phyloP scores from a whole-genome alignment of 2,888 invertebrate genomes.

The Trimorus sp. region DNA sequence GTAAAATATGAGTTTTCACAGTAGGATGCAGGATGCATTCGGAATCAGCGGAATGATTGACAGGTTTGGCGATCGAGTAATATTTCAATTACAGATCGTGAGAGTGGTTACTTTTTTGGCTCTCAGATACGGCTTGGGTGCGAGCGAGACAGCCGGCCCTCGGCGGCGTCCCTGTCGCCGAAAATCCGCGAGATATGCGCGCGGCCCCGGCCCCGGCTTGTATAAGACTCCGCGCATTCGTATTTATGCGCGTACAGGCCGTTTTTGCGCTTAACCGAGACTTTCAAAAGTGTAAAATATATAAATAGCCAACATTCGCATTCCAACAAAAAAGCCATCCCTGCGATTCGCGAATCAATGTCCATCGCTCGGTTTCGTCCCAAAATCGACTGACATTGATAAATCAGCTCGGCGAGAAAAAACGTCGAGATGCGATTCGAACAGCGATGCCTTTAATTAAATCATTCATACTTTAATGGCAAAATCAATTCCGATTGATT shows the following conservation, averaged over 20 bases:
- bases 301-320: constrained; percentile 55
- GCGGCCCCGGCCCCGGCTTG: constrained; percentile 15
- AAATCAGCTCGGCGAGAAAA: constrained; percentile 21
- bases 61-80: constrained; percentile 66
- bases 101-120: constrained; percentile 68
- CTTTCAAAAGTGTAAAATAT: constrained; percentile 59
- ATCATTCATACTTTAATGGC: constrained; percentile 41
- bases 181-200: constrained; percentile 22
- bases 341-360: constrained; percentile 46
- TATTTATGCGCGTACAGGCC: constrained; percentile 26
- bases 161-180: constrained; percentile 27
- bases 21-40: constrained; percentile 59
- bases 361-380: constrained; percentile 19
- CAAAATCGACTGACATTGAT: constrained; percentile 41
- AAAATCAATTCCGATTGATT: constrained; percentile 25
- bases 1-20: constrained; percentile 61
- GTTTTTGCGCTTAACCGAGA: constrained; percentile 56
- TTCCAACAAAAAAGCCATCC: constrained; percentile 35
- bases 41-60: constrained; percentile 57
- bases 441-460: constrained; percentile 32
- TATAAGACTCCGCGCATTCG: constrained; percentile 12
- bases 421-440: neutral
- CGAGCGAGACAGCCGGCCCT: constrained; percentile 3
- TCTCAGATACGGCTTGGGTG: neutral
- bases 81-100: constrained; percentile 70